A percentile compares a stretch with the other conserved stretches of the same genome.
phyloP scores from a whole-genome alignment of 2,113 vertebrate genomes.

The Bos indicus region DNA sequence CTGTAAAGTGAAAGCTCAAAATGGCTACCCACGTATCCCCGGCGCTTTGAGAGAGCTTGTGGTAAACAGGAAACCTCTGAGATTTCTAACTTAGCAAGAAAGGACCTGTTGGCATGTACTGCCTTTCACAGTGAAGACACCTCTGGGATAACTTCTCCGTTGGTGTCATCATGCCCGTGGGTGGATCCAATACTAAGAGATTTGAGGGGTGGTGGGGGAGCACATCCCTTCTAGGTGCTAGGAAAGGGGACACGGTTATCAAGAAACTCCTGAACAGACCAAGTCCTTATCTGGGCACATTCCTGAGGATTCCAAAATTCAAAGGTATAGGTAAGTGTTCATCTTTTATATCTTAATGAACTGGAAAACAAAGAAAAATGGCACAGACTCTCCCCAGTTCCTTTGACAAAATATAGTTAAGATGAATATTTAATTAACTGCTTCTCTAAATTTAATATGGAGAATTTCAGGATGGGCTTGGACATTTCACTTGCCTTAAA shows the following conservation, averaged over 20 bases:
- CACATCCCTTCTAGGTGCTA: not conserved
- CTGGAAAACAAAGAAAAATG: not conserved
- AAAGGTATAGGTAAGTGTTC: not conserved
- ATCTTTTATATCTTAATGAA: not conserved
- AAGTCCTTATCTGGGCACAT: not conserved
- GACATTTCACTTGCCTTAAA: conserved; percentile 26
- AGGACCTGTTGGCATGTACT: not conserved
- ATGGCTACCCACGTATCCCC: not conserved
- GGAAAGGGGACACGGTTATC: not conserved
- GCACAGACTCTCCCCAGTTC: not conserved
- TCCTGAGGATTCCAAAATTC: not conserved
- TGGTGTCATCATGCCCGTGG: not conserved
- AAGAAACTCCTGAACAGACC: not conserved
- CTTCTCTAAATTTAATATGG: not conserved
- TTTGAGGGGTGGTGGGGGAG: not conserved
- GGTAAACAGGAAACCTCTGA: conserved; percentile 3
- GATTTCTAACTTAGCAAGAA: conserved; percentile 5
- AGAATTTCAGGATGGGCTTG: conserved; percentile 6
- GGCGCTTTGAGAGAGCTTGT: not conserved
- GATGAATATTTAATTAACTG: not conserved
- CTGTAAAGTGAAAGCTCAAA: conserved; percentile 1
- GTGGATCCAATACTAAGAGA: not conserved
- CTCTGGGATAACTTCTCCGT: not conserved
- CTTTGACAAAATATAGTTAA: not conserved
- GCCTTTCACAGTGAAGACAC: not conserved